Conservation (phyloP, 2,888 invertebrate species). For the Lissocephala sabroskyi region DNA sequence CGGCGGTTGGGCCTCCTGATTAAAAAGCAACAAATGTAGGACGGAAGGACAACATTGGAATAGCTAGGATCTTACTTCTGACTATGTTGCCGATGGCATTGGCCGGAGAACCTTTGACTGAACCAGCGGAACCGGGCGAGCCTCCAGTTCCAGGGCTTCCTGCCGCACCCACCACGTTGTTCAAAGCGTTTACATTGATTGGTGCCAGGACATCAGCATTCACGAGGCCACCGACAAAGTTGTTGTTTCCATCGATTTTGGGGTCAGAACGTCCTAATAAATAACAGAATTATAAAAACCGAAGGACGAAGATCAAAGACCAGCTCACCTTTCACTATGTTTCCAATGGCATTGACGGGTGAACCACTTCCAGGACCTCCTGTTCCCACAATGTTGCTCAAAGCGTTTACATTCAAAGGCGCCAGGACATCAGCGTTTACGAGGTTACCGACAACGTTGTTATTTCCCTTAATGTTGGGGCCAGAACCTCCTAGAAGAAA, state of each 20-base stretch:
- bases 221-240: not conserved
- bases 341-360: no score
- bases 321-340: not conserved
- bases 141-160: no score
- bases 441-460: not conserved
- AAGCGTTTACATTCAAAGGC: not conserved
- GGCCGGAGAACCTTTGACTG: no score
- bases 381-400: not conserved
- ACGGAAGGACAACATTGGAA: no score
- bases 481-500: slow-evolving; percentile 4
- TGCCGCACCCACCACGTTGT: no score
- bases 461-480: not conserved
- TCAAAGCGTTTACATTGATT: not conserved
- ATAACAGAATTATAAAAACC: no score
- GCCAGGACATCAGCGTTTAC: not conserved
- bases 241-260: slow-evolving; percentile 5
- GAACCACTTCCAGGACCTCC: not conserved
- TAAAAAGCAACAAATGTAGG: no score
- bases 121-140: no score
- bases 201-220: not conserved
- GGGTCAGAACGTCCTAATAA: slow-evolving; percentile 1
- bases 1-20: no score
- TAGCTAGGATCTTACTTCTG: not conserved
- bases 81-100: no score
- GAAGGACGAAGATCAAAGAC: no score